phyloP scores from a whole-genome alignment of 2,888 invertebrate species.

The Polia nebulosa region DNA sequence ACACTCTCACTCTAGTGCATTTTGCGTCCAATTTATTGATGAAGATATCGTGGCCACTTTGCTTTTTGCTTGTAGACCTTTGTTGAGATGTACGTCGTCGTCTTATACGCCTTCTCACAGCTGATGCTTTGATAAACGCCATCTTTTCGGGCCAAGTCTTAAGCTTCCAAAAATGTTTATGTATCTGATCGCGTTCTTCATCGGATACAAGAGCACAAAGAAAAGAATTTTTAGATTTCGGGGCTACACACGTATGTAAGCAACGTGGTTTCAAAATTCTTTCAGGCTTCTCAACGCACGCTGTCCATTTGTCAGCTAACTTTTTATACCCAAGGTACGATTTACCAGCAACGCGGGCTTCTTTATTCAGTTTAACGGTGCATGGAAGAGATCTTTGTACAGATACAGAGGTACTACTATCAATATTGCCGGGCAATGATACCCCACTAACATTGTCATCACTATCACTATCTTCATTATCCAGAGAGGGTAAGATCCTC shows the following conservation, averaged over 20 bases:
- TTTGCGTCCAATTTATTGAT: slow-evolving; percentile 16
- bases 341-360: slow-evolving; percentile 3
- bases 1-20: slow-evolving; percentile 5
- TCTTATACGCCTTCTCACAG: slow-evolving; percentile 9
- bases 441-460: slow-evolving; percentile 8
- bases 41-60: slow-evolving; percentile 13
- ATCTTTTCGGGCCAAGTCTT: slow-evolving; percentile 3
- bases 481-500: slow-evolving; percentile 5
- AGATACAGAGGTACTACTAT: too few species aligned
- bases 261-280: slow-evolving; percentile 10
- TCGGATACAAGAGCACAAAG: neutral
- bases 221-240: slow-evolving; percentile 6
- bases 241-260: slow-evolving; percentile 1
- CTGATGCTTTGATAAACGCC: slow-evolving; percentile 2
- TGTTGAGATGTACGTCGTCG: slow-evolving; percentile 15
- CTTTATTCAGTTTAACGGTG: slow-evolving; percentile 1
- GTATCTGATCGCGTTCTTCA: neutral
- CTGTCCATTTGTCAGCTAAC: slow-evolving; percentile 15
- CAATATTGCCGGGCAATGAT: too few species aligned
- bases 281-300: slow-evolving; percentile 2
- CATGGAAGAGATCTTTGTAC: neutral
- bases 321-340: slow-evolving; percentile 11
- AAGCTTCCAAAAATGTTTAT: slow-evolving; percentile 8
- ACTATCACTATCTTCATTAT: neutral
- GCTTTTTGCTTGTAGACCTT: slow-evolving; percentile 9